Conservation (phyloP, 2,888 invertebrate genomes). For the Spicauda simplicius region DNA sequence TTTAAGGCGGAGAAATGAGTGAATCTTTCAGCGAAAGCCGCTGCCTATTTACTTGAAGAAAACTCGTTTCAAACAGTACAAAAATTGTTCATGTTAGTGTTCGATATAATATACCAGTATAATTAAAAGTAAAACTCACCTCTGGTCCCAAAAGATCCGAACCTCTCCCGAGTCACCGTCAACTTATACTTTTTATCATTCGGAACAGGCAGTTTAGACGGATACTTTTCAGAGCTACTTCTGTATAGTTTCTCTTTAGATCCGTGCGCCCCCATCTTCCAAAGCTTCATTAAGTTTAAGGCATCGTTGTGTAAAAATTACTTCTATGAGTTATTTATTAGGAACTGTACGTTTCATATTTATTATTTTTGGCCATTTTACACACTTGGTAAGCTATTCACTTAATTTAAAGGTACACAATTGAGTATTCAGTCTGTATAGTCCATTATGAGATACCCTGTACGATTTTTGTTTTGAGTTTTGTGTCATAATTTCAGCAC, state of each 20-base stretch:
- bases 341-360: constrained; percentile 29
- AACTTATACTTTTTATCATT: constrained; percentile 84
- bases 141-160: constrained; percentile 89
- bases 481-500: constrained; percentile 28
- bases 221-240: constrained; percentile 86
- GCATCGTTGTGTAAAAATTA: constrained; percentile 54
- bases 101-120: too few species aligned
- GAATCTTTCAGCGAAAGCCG: too few species aligned
- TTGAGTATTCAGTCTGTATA: constrained; percentile 5
- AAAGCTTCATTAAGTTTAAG: constrained; percentile 66
- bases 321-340: constrained; percentile 33
- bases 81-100: too few species aligned
- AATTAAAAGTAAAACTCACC: constrained; percentile 71
- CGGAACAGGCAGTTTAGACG: constrained; percentile 82
- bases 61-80: too few species aligned
- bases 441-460: constrained; percentile 11
- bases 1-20: too few species aligned
- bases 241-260: constrained; percentile 90
- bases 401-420: constrained; percentile 8
- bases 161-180: constrained; percentile 87
- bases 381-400: constrained; percentile 5
- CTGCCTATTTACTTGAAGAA: too few species aligned
- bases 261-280: constrained; percentile 90
- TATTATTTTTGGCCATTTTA: constrained; percentile 31
- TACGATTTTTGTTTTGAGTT: not conserved